Base-by-base conservation (phyloP, 2,888 invertebrate genomes). In the Orthosia incerta region DNA sequence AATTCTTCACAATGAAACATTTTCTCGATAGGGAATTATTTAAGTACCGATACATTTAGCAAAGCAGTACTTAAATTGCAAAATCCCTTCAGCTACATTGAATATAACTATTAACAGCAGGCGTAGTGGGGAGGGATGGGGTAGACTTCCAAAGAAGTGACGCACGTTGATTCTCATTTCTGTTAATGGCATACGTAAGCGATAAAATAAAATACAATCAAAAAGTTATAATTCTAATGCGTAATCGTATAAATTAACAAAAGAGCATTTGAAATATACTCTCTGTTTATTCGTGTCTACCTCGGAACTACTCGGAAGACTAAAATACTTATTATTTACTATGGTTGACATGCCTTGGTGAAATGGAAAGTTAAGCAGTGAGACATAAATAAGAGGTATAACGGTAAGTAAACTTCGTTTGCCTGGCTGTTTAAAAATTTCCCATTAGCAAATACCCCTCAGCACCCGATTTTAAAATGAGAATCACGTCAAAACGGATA, bases 101-200 rank as follows among this genome's bases (percentile, higher is more conserved):
- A 59, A 62, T 53, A 13, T n/a, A n/a, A n/a, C n/a, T n/a, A n/a
- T 13, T 53, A 13, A 48, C 31, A 72, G 48, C 62, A 63, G 45
- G 50, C 59, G 59, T 55, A 64, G 59, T 23, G 59, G n/a, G 12
- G 18, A 45, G 15, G 57, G 48, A 45, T 23, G 46, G 45, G 39
- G 45, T 16, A 11, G 50, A 56, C 18, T 60, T 65, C 20, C 55
- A 61, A 51, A 51, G n/a, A 23, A 23, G 48, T 56, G 51, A 45
- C 23, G 62, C 53, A 26, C 31, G 68, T n/a, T 50, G 62, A 20
- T 50, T 31, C 56, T 77, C 67, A 75, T 81, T 75, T 77, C 81
- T 75, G 81, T 67, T 80, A 53, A 45, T 80, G 56, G n/a, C 45
- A 55, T 51, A 60, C 9, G 45, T 31, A 63, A 62, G 45, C 55